phyloP scores from a whole-genome alignment of 2,113 vertebrate species.

The Percopsis transmontana region DNA sequence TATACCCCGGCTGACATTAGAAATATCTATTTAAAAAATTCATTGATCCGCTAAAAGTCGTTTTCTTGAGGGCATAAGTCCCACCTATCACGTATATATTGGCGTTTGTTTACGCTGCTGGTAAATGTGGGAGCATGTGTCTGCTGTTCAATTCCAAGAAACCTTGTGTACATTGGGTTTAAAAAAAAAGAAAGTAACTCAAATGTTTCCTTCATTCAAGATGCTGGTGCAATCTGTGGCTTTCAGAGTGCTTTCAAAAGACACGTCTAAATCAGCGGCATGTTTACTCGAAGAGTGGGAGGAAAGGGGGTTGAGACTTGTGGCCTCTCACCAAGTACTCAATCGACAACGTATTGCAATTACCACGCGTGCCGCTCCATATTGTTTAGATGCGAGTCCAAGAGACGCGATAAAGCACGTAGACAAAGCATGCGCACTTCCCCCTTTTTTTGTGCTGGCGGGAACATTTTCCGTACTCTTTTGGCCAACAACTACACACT shows the following conservation, averaged over 20 bases:
- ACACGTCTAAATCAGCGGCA: neutral
- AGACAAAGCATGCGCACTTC: neutral
- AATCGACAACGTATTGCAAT: too few relatives aligned
- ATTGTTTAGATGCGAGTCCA: too few relatives aligned
- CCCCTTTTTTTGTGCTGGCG: too few relatives aligned
- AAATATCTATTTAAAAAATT: constrained; percentile 53
- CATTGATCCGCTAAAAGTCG: constrained; percentile 46
- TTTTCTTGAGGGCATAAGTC: constrained; percentile 33
- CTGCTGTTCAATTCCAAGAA: neutral
- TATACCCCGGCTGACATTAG: constrained; percentile 46
- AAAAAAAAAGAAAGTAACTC: too few relatives aligned
- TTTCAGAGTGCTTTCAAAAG: neutral
- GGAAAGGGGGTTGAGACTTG: neutral
- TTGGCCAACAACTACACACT: too few relatives aligned
- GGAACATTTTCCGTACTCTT: too few relatives aligned
- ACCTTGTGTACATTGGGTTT: too few relatives aligned
- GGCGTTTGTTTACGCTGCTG: constrained; percentile 14
- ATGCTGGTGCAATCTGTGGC: neutral
- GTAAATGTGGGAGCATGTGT: neutral
- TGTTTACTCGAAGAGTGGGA: neutral
- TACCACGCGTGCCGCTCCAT: too few relatives aligned
- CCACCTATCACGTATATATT: constrained; percentile 27
- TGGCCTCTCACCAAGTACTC: too few relatives aligned
- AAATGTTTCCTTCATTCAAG: too few relatives aligned
- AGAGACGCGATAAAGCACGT: too few relatives aligned